Conservation (phyloP, 2,113 vertebrate species). For the Lagopus leucura region DNA sequence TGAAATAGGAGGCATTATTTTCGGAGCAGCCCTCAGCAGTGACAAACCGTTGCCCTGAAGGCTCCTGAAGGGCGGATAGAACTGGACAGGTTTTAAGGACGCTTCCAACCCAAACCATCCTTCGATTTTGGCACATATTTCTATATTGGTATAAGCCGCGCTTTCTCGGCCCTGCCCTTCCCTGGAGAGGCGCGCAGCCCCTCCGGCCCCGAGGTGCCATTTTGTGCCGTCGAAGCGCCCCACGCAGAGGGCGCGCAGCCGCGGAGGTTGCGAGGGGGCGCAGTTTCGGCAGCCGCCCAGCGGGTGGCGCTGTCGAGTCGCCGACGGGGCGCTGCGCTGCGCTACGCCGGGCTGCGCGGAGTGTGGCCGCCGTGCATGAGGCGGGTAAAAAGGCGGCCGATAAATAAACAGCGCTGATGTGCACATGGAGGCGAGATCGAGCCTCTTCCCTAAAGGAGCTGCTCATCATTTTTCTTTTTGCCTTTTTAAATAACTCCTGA, state of each 20-base stretch:
- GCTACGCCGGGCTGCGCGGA: not conserved
- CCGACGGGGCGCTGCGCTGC: not conserved
- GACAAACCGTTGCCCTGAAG: not conserved
- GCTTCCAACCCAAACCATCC: not conserved
- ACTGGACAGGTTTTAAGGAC: not conserved
- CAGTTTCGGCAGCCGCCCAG: not conserved
- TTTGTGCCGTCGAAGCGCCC: not conserved
- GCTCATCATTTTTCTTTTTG: not conserved
- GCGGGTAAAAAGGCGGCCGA: not conserved
- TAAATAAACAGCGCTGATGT: not conserved
- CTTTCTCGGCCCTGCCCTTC: not conserved
- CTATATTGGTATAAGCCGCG: not conserved
- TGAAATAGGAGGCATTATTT: too few species aligned
- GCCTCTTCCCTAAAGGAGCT: not conserved
- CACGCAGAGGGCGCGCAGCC: too few species aligned
- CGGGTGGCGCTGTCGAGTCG: constrained; percentile 9
- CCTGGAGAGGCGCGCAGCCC: not conserved
- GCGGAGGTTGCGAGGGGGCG: not conserved
- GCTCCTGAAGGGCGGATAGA: not conserved
- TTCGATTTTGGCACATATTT: fast-evolving
- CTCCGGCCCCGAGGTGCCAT: fast-evolving
- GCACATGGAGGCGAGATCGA: not conserved
- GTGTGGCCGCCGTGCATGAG: not conserved
- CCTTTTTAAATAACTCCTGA: constrained; percentile 6
- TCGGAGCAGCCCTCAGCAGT: too few species aligned